Evolutionary conservation across 2,113 vertebrate genomes (phyloP).

Genomic region (Girardinichthys multiradiatus): DNA sequence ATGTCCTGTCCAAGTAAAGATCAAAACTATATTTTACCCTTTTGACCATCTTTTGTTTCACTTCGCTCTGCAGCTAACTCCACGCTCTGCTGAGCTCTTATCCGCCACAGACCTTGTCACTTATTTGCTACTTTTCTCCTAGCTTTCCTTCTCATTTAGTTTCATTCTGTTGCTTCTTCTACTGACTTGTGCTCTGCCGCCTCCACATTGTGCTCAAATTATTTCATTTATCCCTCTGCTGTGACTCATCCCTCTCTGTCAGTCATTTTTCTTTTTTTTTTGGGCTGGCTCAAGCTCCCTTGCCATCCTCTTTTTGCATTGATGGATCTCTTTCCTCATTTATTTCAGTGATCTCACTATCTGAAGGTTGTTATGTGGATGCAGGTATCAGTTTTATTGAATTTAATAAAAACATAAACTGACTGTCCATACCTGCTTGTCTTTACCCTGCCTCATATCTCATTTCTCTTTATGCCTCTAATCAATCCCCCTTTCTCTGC

Average conservation of each 20-base stretch:
- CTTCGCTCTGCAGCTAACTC: not conserved
- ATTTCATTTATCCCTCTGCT: conserved; percentile 35
- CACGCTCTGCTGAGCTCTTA: conserved; percentile 14
- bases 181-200: conserved; percentile 42
- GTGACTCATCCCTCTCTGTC: conserved; percentile 32
- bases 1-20: not conserved
- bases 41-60: conserved; percentile 18
- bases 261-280: conserved; percentile 19
- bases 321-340: not conserved
- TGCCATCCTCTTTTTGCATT: conserved; percentile 10
- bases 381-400: no score
- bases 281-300: conserved; percentile 41
- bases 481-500: not conserved
- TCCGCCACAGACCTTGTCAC: conserved; percentile 25
- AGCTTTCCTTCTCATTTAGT: conserved; percentile 41
- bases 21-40: not conserved
- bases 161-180: conserved; percentile 45
- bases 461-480: not conserved
- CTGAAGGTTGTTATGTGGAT: no score
- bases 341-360: no score
- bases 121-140: conserved; percentile 50
- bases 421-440: no score
- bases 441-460: not conserved
- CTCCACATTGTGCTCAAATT: conserved; percentile 44
- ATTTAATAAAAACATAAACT: no score